Conservation (phyloP, 2,888 invertebrate species). For the Lasius platythorax region DNA sequence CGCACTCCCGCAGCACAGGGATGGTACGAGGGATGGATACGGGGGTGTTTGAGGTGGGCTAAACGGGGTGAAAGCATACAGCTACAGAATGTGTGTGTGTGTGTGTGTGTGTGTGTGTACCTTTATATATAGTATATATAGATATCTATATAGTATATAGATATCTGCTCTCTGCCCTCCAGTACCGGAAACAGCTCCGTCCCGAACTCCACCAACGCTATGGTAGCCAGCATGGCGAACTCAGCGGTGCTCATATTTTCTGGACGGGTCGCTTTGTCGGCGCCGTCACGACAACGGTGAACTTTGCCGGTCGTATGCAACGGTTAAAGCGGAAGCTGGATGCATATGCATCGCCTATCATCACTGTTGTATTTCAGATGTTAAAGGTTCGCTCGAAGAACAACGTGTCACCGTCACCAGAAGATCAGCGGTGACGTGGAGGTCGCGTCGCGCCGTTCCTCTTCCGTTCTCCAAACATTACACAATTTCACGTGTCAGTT, state of each 20-base stretch:
- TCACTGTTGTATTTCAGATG: constrained; percentile 38
- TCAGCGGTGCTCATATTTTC: constrained; percentile 83
- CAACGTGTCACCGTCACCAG: constrained; percentile 30
- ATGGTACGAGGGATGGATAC: constrained; percentile 63
- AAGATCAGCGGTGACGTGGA: constrained; percentile 40
- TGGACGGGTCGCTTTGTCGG: constrained; percentile 43
- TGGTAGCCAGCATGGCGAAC: constrained; percentile 83
- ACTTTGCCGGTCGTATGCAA: constrained; percentile 62
- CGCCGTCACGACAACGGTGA: constrained; percentile 51
- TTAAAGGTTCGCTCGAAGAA: constrained; percentile 45
- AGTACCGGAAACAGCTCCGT: constrained; percentile 84
- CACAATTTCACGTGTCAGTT: not conserved
- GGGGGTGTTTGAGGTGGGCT: constrained; percentile 76
- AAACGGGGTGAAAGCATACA: constrained; percentile 81
- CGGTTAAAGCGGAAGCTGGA: constrained; percentile 54
- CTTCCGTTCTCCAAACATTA: constrained; percentile 42
- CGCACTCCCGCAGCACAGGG: constrained; percentile 72
- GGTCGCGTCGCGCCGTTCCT: constrained; percentile 9
- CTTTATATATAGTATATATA: constrained; percentile 37
- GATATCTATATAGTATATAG: constrained; percentile 78
- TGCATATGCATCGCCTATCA: constrained; percentile 29
- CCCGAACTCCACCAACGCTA: constrained; percentile 81
- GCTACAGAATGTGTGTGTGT: constrained; percentile 68
- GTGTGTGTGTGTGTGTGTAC: not conserved
- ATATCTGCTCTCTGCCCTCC: constrained; percentile 81